A percentile compares a stretch with the other conserved stretches of the same genome.
Evolutionary conservation across 2,113 vertebrate species (phyloP).

Genomic region (Perca schrenkii): DNA sequence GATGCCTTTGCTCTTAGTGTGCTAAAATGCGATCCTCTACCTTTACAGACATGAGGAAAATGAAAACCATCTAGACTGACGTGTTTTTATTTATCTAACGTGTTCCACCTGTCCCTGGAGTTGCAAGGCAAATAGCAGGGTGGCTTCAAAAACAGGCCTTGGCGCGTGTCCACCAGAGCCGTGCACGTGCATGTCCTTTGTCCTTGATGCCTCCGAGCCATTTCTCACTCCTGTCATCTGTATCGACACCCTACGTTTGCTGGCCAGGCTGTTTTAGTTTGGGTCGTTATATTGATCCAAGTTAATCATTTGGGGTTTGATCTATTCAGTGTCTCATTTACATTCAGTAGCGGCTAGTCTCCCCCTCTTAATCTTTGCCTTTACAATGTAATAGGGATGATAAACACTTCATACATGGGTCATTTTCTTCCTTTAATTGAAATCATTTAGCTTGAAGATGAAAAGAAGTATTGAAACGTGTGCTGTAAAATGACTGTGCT

Average conservation of each 20-base stretch:
- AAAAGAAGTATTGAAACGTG: neutral
- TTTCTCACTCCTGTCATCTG: conserved; percentile 58
- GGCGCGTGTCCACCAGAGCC: conserved; percentile 37
- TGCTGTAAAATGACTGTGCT: neutral
- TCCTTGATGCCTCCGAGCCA: conserved; percentile 58
- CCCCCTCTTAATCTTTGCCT: neutral
- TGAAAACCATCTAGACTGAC: conserved; percentile 29
- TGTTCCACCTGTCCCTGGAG: conserved; percentile 38
- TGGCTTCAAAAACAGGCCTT: conserved; percentile 42
- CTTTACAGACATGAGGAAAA: conserved; percentile 26
- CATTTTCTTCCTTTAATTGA: neutral
- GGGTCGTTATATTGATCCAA: conserved; percentile 57
- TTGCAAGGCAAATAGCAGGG: conserved; percentile 22
- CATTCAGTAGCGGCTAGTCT: conserved; percentile 15
- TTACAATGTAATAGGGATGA: neutral
- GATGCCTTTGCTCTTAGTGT: neutral
- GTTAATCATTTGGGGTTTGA: conserved; percentile 59
- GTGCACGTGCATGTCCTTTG: conserved; percentile 31
- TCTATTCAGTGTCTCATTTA: conserved; percentile 37
- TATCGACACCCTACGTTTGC: conserved; percentile 48
- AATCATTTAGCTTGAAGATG: neutral
- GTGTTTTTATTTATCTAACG: conserved; percentile 27
- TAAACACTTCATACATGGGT: neutral
- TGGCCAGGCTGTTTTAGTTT: conserved; percentile 14
- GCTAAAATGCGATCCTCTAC: conserved; percentile 1